Evolutionary conservation across 2,113 vertebrate species (phyloP).

Genomic region (Paramisgurnus dabryanus): DNA sequence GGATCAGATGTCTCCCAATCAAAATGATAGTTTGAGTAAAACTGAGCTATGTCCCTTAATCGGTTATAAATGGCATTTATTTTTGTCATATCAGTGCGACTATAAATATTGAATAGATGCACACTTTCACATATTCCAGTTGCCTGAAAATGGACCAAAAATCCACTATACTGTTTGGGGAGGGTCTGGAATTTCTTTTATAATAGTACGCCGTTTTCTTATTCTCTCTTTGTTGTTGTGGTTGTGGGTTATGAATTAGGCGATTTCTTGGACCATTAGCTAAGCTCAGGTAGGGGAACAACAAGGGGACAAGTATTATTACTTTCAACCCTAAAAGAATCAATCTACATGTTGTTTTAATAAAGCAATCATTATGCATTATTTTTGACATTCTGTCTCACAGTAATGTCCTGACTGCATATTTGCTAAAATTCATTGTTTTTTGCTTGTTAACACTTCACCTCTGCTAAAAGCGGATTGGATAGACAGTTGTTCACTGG

Average conservation of each 20-base stretch:
- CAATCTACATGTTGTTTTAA: background rate
- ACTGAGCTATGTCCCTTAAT: background rate
- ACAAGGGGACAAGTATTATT: background rate
- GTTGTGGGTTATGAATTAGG: background rate
- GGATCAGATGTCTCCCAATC: background rate
- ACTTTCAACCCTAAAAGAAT: background rate
- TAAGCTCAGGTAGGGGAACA: constrained; percentile 43
- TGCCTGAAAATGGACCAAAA: constrained; percentile 5
- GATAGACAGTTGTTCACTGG: background rate
- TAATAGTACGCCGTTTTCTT: background rate
- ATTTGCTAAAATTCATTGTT: background rate
- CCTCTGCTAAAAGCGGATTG: too few relatives aligned
- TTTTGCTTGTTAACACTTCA: too few relatives aligned
- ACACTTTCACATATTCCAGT: constrained; percentile 10
- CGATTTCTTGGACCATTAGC: background rate
- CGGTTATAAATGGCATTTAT: constrained; percentile 31
- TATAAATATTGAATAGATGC: background rate
- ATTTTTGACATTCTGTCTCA: background rate
- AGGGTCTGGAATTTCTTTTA: constrained; percentile 3
- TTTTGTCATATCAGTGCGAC: background rate
- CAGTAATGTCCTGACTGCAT: background rate
- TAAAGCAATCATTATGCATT: background rate
- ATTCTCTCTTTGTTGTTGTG: background rate
- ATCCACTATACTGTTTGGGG: background rate
- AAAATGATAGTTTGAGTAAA: background rate